Conservation (phyloP, 2,113 vertebrate genomes). For the Hippocampus guttulatus region DNA sequence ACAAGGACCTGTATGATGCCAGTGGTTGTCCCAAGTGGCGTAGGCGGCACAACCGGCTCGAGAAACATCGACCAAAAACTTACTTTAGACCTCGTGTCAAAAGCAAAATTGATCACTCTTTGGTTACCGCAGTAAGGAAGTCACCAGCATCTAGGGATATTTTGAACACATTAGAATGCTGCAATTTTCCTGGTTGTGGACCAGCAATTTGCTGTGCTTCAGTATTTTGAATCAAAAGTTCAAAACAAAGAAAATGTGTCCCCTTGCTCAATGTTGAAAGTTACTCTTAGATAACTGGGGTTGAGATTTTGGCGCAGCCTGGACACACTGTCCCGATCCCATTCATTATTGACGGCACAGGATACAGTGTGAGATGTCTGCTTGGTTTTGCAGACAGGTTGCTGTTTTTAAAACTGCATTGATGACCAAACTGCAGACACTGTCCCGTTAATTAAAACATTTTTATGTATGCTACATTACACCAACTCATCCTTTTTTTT, state of each 20-base stretch:
- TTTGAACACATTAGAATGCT: too few species aligned
- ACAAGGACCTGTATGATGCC: not conserved
- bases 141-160: too few species aligned
- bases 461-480: not conserved
- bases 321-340: not conserved
- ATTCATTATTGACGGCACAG: conserved; percentile 4
- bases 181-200: too few species aligned
- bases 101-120: not conserved
- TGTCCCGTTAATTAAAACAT: not conserved
- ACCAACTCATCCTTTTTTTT: not conserved
- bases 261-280: not conserved
- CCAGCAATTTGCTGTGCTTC: too few species aligned
- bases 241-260: too few species aligned
- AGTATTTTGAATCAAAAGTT: too few species aligned
- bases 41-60: not conserved
- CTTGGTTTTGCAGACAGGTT: not conserved
- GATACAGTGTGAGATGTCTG: not conserved
- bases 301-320: not conserved
- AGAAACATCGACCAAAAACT: not conserved
- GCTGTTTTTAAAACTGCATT: conserved; percentile 1
- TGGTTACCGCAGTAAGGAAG: too few species aligned
- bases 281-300: not conserved
- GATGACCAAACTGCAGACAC: not conserved
- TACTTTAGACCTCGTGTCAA: not conserved
- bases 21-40: not conserved